phyloP scores from a whole-genome alignment of 2,797 vertebrate species.

The Poecilia wingei region DNA sequence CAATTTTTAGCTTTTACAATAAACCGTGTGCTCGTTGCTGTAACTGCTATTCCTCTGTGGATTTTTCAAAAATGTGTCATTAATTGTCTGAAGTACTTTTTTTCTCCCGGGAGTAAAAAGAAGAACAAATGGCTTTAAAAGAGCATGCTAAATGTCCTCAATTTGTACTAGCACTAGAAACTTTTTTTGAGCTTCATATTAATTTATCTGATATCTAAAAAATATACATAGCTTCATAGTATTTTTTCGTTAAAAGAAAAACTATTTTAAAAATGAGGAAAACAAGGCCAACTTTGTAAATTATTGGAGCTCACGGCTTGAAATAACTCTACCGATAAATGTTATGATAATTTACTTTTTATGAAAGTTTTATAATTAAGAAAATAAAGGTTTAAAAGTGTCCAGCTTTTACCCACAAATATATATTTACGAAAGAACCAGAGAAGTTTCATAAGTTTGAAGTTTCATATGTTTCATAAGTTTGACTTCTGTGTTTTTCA shows the following conservation, averaged over 20 bases:
- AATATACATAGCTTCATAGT: no score
- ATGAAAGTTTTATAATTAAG: neutral
- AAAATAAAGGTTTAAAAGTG: neutral
- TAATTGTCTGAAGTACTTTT: neutral
- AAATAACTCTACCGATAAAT: neutral
- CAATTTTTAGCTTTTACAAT: neutral
- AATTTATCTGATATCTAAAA: neutral
- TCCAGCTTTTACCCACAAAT: neutral
- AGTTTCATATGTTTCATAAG: no score
- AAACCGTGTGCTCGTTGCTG: neutral
- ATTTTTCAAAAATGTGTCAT: constrained; percentile 1
- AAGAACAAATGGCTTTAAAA: neutral
- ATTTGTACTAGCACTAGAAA: neutral
- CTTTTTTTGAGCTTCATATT: neutral
- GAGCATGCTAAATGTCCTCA: neutral
- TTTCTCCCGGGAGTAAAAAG: neutral
- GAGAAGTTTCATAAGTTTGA: neutral
- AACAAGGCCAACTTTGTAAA: neutral
- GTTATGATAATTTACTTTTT: neutral
- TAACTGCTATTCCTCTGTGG: neutral
- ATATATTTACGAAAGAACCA: neutral
- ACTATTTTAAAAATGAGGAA: neutral
- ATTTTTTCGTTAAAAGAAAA: neutral
- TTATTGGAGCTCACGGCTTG: neutral
- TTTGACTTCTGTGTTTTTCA: neutral